Conservation (phyloP, 2,113 vertebrate species). For the Chamaea fasciata region DNA sequence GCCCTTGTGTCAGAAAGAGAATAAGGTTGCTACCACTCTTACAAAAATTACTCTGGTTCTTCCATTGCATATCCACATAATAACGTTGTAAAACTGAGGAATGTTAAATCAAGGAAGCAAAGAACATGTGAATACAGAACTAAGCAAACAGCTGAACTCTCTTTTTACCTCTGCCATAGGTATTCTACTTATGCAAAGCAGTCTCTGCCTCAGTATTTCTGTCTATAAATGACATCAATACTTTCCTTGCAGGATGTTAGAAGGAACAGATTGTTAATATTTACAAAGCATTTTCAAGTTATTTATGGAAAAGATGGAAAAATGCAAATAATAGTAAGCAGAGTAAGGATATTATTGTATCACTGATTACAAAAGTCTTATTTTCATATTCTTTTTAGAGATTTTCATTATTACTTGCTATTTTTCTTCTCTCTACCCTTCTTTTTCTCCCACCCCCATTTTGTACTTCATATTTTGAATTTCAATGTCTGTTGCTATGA, state of each 20-base stretch:
- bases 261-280: not conserved
- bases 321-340: not conserved
- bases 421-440: not conserved
- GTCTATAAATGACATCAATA: not conserved
- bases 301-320: not conserved
- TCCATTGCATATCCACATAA: not conserved
- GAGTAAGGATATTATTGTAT: not conserved
- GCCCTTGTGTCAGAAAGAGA: not conserved
- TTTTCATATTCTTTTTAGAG: not conserved
- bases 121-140: not conserved
- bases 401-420: not conserved
- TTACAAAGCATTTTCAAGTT: not conserved
- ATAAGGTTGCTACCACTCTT: not conserved
- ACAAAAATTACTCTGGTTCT: not conserved
- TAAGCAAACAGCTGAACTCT: not conserved
- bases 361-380: not conserved
- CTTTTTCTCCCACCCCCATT: not conserved
- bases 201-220: not conserved
- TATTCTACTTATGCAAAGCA: not conserved
- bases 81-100: not conserved
- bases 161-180: not conserved
- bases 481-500: conserved; percentile 59
- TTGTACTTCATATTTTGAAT: conserved; percentile 32
- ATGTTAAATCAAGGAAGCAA: not conserved
- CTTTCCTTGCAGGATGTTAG: not conserved